phyloP scores from a whole-genome alignment of 2,888 invertebrate species.

The Girardia tigrina region DNA sequence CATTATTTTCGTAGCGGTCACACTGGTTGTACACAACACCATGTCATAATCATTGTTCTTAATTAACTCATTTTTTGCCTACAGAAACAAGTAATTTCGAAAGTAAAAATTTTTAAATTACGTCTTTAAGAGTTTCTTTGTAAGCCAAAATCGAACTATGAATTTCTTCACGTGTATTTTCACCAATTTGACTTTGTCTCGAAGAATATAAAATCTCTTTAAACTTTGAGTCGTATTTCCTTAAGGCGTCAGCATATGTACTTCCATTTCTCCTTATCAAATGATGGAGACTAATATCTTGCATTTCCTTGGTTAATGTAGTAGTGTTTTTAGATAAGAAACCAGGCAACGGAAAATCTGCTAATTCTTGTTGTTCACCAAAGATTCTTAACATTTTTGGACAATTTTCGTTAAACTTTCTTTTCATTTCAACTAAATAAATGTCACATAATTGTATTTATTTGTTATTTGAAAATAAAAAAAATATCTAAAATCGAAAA shows the following conservation, averaged over 20 bases:
- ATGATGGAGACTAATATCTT: conserved; percentile 21
- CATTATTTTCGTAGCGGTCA: neutral
- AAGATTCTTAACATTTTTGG: conserved; percentile 18
- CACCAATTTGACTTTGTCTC: neutral
- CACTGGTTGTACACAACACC: conserved; percentile 25
- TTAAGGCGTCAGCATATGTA: neutral
- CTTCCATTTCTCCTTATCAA: conserved; percentile 11
- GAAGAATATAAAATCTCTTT: neutral
- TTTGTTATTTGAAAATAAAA: too few species aligned
- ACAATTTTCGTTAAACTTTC: too few species aligned
- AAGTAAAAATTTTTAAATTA: neutral
- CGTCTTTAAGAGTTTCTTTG: neutral
- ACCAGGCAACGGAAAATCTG: conserved; percentile 24
- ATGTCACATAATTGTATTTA: too few species aligned
- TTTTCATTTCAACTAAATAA: too few species aligned
- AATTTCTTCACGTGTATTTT: neutral
- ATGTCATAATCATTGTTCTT: neutral
- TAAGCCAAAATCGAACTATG: neutral
- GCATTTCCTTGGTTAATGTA: neutral
- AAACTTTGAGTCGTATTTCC: conserved; percentile 20
- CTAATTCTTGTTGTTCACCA: conserved; percentile 10
- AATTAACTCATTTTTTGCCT: neutral
- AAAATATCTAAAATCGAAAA: too few species aligned
- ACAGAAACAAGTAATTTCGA: neutral
- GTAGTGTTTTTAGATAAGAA: neutral